Base-by-base conservation (phyloP, 2,113 vertebrate genomes). In the Oryzias melastigma region DNA sequence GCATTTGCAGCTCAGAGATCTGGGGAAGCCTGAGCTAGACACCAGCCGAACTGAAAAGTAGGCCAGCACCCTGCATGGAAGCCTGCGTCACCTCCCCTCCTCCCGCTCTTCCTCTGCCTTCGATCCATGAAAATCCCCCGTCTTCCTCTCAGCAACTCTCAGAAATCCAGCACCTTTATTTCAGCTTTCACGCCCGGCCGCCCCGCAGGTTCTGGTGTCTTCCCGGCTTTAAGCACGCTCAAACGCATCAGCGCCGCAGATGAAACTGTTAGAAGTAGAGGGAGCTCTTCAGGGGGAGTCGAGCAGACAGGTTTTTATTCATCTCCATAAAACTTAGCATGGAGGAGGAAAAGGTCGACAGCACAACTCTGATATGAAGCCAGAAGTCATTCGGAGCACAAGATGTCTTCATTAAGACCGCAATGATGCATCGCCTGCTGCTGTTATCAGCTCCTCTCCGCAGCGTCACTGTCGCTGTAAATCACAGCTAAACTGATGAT, bases 41-140 rank as follows among this genome's bases (percentile, higher is more conserved):
- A 44, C 46, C 17, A 73, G 68, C 41, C 43, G 42, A 63, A 8
- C 24, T 55, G 44, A 47, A 71, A 82, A 80, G 70, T 80, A 83
- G 77, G 81, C 51, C 77, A 77, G 27, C 70, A 62, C 77, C 61
- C 62, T 57, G 65, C 25, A 1, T 69, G 65, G 65, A 58, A 44
- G 16, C 60, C 58, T 60, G 62, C 68, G 1, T 73, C 69, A 59
- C 65, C 44, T 20, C 59, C 5, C 56, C 24, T 51, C 40, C 57
- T 41, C 52, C n/a, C 65, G 18, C 56, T 5, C 1, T 52, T 48
- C 58, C 42, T 18, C 49, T n/a, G 22, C 25, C 20, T 17, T 27
- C 29, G 3, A 51, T 68, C 19, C 14, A 54, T 63, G 46, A 47
- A 61, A 60, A 76, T 60, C 62, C 57, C 35, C 66, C 0, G 14